phyloP scores from a whole-genome alignment of 2,113 vertebrate genomes.

The Nothocercus julius region DNA sequence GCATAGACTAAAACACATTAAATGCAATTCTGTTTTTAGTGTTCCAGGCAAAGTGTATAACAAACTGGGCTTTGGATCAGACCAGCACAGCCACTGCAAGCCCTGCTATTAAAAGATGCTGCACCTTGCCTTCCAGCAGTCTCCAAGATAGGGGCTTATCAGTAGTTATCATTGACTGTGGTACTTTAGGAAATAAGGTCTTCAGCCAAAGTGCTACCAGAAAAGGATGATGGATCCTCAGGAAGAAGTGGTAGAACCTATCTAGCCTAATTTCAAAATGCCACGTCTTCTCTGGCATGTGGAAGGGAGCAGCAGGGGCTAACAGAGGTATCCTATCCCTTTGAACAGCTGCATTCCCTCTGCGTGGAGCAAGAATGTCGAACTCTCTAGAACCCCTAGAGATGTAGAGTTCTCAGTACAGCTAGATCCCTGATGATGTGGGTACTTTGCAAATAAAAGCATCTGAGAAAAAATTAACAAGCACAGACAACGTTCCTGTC shows the following conservation, averaged over 20 bases:
- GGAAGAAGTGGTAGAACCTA: not conserved
- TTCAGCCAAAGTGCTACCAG: not conserved
- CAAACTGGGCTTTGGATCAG: not conserved
- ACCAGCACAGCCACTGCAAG: not conserved
- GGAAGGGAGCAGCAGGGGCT: not conserved
- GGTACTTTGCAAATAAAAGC: not conserved
- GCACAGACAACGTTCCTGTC: not conserved
- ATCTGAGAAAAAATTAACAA: not conserved
- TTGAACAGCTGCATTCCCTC: not conserved
- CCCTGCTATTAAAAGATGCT: not conserved
- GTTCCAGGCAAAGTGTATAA: not conserved
- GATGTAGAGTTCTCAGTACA: not conserved
- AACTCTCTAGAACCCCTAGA: not conserved
- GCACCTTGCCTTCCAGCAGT: not conserved
- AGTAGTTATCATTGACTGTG: not conserved
- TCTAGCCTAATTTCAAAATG: not conserved
- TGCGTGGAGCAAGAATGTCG: not conserved
- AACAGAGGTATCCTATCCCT: not conserved
- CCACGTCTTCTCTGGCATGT: not conserved
- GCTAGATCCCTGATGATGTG: not conserved
- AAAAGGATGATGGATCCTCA: not conserved
- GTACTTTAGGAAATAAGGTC: not conserved
- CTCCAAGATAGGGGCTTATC: not conserved
- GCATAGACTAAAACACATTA: not conserved
- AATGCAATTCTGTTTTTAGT: not conserved